These are phyloP conservation scores for Cartodere bifasciata DNA, from an alignment of 2,888 invertebrate species.

Conservation along the genomic window DNA sequence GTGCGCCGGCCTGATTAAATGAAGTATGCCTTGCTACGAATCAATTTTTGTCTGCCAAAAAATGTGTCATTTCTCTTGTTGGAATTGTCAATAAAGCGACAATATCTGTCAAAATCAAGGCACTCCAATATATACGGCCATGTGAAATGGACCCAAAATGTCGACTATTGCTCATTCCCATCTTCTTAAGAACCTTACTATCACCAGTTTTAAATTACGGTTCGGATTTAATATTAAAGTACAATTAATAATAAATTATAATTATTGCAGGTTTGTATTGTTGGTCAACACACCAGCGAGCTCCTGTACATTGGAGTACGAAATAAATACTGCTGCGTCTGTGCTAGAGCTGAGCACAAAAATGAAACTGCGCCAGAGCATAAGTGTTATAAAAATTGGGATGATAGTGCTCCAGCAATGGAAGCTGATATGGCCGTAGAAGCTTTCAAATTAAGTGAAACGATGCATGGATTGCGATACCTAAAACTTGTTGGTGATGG, in stretches of 20 bases:
- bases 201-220: no score
- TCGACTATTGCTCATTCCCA: no score
- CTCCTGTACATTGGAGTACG: conserved; percentile 14
- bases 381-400: conserved; percentile 16
- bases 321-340: conserved; percentile 16
- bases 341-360: conserved; percentile 11
- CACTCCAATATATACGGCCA: no score
- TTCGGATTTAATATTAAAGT: conserved; percentile 5
- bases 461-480: conserved; percentile 13
- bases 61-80: no score
- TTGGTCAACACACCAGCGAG: conserved; percentile 13
- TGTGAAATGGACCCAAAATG: no score
- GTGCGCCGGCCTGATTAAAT: no score
- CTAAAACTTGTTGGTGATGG: conserved; percentile 14
- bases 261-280: conserved; percentile 14
- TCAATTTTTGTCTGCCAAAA: no score
- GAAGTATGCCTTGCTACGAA: no score
- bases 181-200: no score
- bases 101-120: no score
- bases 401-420: conserved; percentile 12
- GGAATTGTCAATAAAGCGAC: no score
- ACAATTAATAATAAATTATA: conserved; percentile 3
- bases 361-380: conserved; percentile 11
- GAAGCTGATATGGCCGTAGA: conserved; percentile 15
- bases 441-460: conserved; percentile 12